Conservation (phyloP, 2,113 vertebrate species). For the Glaucomys volans region DNA sequence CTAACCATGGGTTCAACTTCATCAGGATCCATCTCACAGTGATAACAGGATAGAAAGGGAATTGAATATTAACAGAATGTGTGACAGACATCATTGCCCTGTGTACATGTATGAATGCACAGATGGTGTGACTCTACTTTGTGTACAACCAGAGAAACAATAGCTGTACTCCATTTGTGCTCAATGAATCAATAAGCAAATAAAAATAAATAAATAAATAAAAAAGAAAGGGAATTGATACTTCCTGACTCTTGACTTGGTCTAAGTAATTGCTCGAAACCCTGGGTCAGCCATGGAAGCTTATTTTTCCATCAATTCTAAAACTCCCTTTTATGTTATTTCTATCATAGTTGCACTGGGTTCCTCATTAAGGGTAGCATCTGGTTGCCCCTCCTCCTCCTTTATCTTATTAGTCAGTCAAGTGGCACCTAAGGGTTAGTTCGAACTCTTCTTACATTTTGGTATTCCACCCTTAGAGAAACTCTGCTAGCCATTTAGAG, state of each 20-base stretch:
- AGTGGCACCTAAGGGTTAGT: accelerated
- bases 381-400: not conserved
- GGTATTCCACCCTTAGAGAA: not conserved
- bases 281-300: not conserved
- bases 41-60: not conserved
- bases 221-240: too few species aligned
- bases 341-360: not conserved
- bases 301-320: not conserved
- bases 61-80: too few species aligned
- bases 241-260: not conserved
- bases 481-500: not conserved
- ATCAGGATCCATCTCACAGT: not conserved
- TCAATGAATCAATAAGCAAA: too few species aligned
- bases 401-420: not conserved
- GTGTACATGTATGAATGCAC: too few species aligned
- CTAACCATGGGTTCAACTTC: not conserved
- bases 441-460: not conserved
- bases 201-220: too few species aligned
- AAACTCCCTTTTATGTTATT: not conserved
- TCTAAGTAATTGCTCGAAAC: not conserved
- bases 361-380: not conserved
- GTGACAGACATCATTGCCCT: too few species aligned
- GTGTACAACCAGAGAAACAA: too few species aligned
- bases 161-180: too few species aligned
- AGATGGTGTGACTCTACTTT: too few species aligned